phyloP scores from a whole-genome alignment of 2,888 invertebrate genomes.

The Girardia tigrina region DNA sequence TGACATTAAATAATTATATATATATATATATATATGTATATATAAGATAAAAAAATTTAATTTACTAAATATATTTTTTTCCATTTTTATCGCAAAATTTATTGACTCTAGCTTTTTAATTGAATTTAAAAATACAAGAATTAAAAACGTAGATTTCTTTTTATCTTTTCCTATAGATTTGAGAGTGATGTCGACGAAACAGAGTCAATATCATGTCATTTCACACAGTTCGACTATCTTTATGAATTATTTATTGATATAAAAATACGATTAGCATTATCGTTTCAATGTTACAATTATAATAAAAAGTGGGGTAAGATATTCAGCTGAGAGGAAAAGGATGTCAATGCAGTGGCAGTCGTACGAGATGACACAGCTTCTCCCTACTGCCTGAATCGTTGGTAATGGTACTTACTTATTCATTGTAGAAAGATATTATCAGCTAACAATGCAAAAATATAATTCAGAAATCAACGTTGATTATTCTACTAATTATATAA shows the following conservation, averaged over 20 bases:
- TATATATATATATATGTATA: no score
- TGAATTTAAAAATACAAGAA: no score
- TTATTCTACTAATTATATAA: no score
- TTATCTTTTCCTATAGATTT: background rate
- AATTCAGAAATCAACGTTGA: no score
- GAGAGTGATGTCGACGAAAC: background rate
- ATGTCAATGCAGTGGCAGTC: conserved; percentile 3
- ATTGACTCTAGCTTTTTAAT: no score
- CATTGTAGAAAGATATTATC: background rate
- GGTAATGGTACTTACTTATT: conserved; percentile 9
- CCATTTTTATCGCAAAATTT: no score
- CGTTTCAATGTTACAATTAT: conserved; percentile 9
- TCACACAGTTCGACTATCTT: background rate
- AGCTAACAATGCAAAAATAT: no score
- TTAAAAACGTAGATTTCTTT: no score
- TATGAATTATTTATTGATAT: conserved; percentile 20
- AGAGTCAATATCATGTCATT: background rate
- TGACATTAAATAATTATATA: no score
- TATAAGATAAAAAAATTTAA: no score
- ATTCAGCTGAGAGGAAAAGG: conserved; percentile 4
- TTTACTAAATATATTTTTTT: no score
- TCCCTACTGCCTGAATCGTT: background rate
- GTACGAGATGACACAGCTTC: conserved; percentile 10
- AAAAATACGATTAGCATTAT: background rate
- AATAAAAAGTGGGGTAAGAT: background rate